Evolutionary conservation across 1,140 invertebrate genomes (phyloP), one percentile per base, ranked within the genome.

Genomic region (Campodea augens): DNA sequence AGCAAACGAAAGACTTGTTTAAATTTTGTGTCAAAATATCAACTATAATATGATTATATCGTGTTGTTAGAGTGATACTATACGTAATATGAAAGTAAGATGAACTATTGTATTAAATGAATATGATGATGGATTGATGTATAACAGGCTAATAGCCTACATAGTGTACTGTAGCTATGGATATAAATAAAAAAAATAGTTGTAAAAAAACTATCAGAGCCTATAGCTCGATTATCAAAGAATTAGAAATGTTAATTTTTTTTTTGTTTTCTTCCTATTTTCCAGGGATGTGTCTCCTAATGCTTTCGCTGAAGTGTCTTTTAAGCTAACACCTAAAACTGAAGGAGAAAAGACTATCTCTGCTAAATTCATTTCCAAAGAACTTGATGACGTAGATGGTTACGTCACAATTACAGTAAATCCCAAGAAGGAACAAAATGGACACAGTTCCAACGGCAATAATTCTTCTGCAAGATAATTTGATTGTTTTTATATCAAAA

Each of bases 331-430:
- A 0, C 82, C 85, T 3, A 72, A 69, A 1, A 70, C 73, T 54
- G 68, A 69, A 1, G 86, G 85, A 1, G 71, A 73, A 18, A 74
- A 76, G 47, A 80, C 81, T 2, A 73, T 90, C 47, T 70, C 75
- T 23, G 81, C 76, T 0, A 88, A 86, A 57, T 90, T 90, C 58
- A 69, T 67, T 37, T 84, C 78, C 3, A 79, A 76, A 47, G 79
- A 89, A 59, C 63, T 90, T 37, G 71, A 76, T 32, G 85, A 88
- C 57, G 79, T 88, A 1, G 82, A 87, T 55, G 85, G 85, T 5
- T 85, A 78, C 60, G 55, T 74, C 13, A 72, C 48, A 2, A 54
- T 63, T 18, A 12, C 48, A 5, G 56, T 63, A 12, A 48, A 49
- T 27, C 44, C 49, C n/a, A 44, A 37, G 25, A 52, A 49, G 42